A percentile compares a stretch with the other conserved stretches of the same genome.
phyloP scores from a whole-genome alignment of 2,888 invertebrate genomes.

The Callimorpha dominula region DNA sequence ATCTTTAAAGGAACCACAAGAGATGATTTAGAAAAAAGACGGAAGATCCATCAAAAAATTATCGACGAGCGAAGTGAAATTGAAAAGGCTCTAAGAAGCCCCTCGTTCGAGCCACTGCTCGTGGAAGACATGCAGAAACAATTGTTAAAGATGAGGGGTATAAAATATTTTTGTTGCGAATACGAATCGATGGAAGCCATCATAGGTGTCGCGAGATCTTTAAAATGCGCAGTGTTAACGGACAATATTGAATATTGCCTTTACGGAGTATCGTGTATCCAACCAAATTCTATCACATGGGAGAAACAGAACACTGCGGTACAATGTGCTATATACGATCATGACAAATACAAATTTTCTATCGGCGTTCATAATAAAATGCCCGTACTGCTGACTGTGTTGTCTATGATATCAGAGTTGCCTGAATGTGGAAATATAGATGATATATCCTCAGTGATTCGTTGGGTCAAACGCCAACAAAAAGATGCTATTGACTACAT shows the following conservation, averaged over 20 bases:
- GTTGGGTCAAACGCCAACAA: conserved; percentile 37
- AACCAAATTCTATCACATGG: conserved; percentile 20
- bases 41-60: conserved; percentile 27
- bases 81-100: not conserved
- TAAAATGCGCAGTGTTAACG: conserved; percentile 55
- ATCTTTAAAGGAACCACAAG: conserved; percentile 41
- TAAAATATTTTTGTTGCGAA: conserved; percentile 54
- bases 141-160: conserved; percentile 50
- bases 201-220: conserved; percentile 45
- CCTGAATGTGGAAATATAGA: conserved; percentile 7
- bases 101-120: conserved; percentile 34
- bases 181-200: conserved; percentile 48
- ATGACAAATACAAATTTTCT: conserved; percentile 26
- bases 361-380: conserved; percentile 42
- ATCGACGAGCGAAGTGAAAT: conserved; percentile 16
- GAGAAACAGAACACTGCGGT: conserved; percentile 1
- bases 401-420: conserved; percentile 27
- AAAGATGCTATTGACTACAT: conserved; percentile 14
- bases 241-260: conserved; percentile 52
- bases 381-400: conserved; percentile 37
- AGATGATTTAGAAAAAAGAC: conserved; percentile 10
- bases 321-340: conserved; percentile 35
- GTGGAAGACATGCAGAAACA: conserved; percentile 41
- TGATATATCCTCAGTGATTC: conserved; percentile 19
- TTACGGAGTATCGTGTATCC: conserved; percentile 44